Base-by-base conservation (phyloP, 2,888 invertebrate species). In the Monopis laevigella region DNA sequence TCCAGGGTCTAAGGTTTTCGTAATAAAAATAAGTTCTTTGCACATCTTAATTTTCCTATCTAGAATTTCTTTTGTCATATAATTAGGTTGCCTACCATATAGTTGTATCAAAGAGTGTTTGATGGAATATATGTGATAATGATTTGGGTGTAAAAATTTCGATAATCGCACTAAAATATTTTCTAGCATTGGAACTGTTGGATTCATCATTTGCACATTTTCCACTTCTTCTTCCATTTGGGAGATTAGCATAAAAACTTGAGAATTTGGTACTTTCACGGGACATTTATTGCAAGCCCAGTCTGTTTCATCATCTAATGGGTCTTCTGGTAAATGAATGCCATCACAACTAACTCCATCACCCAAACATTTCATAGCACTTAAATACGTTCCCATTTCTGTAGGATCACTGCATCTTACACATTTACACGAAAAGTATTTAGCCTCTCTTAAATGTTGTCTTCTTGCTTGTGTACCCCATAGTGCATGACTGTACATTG, bases 401-500 rank as follows among this genome's bases (percentile, higher is more conserved):
- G 91, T 90, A n/a, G 90, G 88, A 65, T 93, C 93, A 27, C 77
- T 65, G 52, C 93, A 93, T 48, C 93, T 84, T 40, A 71, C 59
- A 59, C 93, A 93, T 50, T 71, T 73, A 48, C 93, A 93, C 1
- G 80, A 63, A 51, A 93, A 93, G 58, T 91, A 92, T 67, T 93
- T 93, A 0, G 90, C 89, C 45, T 88, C 85, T 49, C 82, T 78
- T 14, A 93, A 72, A 70, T 93, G 93, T 49, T 90, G 89, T 45
- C 90, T 83, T 48, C 94, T 83, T 26, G 88, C 87, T 59, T 88
- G 88, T 0, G 93, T 93, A 1, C 92, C 90, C 94, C 94, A 94
- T 45, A 95, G 66, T 7, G 92, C 90, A 57, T 94, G 93, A 3
- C 93, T 92, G 53, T 94, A 95, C 84, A 90, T 92, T 1, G 93